These are phyloP conservation scores for Chaetops frenatus DNA, from an alignment of 2,113 vertebrate genomes.

Conservation along the genomic window DNA sequence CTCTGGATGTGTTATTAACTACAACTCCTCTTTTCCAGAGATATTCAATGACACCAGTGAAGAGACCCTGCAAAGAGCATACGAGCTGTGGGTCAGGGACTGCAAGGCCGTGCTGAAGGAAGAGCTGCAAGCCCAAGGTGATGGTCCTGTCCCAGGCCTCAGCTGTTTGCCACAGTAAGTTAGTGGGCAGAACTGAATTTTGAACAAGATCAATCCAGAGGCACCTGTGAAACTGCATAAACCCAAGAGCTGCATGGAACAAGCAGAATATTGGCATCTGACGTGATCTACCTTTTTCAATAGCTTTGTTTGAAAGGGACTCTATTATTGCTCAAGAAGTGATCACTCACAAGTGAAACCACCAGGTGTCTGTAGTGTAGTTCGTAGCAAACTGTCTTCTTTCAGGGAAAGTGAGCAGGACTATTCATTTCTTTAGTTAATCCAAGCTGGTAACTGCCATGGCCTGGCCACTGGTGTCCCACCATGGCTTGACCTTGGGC, in stretches of 20 bases:
- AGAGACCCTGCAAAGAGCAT: slow-evolving; percentile 67
- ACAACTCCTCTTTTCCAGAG: slow-evolving; percentile 57
- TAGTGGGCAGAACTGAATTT: not conserved
- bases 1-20: not conserved
- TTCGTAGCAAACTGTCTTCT: not conserved
- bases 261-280: not conserved
- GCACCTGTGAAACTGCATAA: not conserved
- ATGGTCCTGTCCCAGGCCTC: not conserved
- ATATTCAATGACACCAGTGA: slow-evolving; percentile 76
- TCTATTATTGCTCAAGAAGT: not conserved
- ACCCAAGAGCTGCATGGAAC: not conserved
- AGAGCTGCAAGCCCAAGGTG: not conserved
- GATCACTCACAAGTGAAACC: not conserved
- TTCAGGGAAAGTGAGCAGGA: not conserved
- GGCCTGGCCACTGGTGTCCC: not conserved
- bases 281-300: not conserved
- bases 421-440: not conserved
- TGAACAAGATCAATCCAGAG: slow-evolving; percentile 1
- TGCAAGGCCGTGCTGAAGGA: slow-evolving; percentile 1
- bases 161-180: not conserved
- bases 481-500: not conserved
- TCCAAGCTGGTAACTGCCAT: not conserved
- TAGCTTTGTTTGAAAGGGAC: not conserved
- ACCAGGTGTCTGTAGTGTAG: not conserved
- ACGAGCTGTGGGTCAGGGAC: slow-evolving; percentile 71